phyloP scores from a whole-genome alignment of 2,113 vertebrate genomes.

The Grammomys surdaster region DNA sequence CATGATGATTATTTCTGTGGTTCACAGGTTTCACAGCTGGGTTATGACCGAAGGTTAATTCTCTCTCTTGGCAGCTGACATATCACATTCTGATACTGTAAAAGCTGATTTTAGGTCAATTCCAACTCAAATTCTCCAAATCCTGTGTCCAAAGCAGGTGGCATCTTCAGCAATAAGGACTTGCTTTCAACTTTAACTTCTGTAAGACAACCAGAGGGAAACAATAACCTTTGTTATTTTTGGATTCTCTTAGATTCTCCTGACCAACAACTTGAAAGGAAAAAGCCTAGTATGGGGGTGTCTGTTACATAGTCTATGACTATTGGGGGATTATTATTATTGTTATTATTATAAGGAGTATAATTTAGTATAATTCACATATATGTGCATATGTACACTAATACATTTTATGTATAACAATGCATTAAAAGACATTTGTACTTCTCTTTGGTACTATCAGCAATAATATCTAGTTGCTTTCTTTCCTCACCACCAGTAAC shows the following conservation, averaged over 20 bases:
- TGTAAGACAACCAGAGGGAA: not conserved
- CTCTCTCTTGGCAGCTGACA: too few relatives aligned
- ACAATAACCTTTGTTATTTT: not conserved
- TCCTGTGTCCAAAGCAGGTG: too few relatives aligned
- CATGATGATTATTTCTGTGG: not conserved
- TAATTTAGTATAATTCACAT: not conserved
- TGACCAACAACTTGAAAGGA: not conserved
- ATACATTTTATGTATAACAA: not conserved
- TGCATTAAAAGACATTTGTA: not conserved
- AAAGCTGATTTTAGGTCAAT: not conserved
- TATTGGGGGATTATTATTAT: not conserved
- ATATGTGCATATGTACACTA: too few relatives aligned
- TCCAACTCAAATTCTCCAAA: not conserved
- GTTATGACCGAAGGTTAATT: not conserved
- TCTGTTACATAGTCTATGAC: not conserved
- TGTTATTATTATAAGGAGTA: not conserved
- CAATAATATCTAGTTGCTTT: not conserved
- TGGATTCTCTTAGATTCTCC: not conserved
- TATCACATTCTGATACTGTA: not conserved
- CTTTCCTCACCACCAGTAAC: not conserved
- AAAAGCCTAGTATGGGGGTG: not conserved
- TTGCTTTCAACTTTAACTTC: not conserved
- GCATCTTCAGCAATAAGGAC: not conserved
- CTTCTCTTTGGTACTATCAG: not conserved
- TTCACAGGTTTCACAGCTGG: not conserved